These are phyloP conservation scores for Cyanoramphus novaezelandiae DNA, from an alignment of 2,113 vertebrate species.

Conservation along the genomic window DNA sequence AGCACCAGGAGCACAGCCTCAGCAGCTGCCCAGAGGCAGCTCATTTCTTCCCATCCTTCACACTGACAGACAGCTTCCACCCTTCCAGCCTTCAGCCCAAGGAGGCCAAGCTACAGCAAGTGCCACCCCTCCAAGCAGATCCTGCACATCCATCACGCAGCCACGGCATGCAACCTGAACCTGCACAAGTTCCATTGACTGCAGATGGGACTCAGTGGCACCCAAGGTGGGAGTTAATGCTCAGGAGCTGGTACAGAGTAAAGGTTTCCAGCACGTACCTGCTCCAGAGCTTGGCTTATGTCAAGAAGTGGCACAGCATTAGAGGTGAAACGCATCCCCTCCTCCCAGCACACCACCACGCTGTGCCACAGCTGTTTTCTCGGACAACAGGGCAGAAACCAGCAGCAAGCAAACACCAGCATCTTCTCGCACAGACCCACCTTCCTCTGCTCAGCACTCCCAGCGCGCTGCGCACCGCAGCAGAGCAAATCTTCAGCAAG, in stretches of 20 bases:
- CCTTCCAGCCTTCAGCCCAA: neutral
- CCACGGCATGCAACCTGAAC: fast-evolving
- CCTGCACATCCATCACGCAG: fast-evolving
- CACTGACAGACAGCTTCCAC: neutral
- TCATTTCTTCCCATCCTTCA: neutral
- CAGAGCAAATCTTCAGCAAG: neutral
- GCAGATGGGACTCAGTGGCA: neutral
- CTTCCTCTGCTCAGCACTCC: neutral
- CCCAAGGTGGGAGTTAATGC: neutral
- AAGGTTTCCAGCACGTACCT: neutral
- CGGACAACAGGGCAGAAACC: neutral
- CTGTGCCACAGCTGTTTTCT: neutral
- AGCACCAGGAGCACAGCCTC: neutral
- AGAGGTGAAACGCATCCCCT: neutral
- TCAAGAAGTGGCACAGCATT: neutral
- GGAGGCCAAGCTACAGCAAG: neutral
- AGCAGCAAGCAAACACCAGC: neutral
- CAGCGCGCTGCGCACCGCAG: neutral
- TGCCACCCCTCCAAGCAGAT: neutral
- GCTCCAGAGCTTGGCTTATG: neutral
- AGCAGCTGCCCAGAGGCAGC: neutral
- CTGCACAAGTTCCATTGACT: neutral
- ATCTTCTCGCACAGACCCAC: neutral
- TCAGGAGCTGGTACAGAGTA: neutral
- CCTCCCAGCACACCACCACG: neutral